Percentiles rank a stretch among this genome's conserved stretches.
These are phyloP conservation scores for Samia ricini DNA, from an alignment of 1,140 invertebrate genomes.

Conservation along the genomic window DNA sequence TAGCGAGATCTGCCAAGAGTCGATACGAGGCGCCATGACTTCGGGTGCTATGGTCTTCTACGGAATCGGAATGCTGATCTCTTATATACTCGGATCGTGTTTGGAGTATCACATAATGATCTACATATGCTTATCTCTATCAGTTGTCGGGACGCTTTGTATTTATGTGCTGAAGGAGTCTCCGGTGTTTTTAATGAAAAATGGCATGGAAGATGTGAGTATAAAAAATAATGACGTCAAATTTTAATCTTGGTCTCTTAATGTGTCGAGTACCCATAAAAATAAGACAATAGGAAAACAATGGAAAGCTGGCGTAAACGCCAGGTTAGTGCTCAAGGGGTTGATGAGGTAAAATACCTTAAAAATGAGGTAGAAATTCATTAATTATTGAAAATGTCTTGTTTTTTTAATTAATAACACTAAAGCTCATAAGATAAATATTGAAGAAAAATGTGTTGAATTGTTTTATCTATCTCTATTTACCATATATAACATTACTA, in stretches of 20 bases:
- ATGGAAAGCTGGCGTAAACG: no score
- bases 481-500: no score
- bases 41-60: conserved; percentile 43
- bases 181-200: conserved; percentile 41
- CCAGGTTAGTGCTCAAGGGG: no score
- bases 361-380: no score
- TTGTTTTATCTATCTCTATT: no score
- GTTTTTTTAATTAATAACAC: neutral
- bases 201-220: conserved; percentile 43
- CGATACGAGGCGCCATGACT: conserved; percentile 47
- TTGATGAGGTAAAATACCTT: no score
- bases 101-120: conserved; percentile 44
- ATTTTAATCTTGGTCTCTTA: neutral
- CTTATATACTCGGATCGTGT: conserved; percentile 40
- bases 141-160: conserved; percentile 21
- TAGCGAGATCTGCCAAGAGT: conserved; percentile 50
- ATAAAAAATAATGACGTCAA: neutral
- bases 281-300: no score
- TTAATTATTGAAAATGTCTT: no score
- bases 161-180: conserved; percentile 43
- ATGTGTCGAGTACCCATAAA: no score
- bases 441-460: no score
- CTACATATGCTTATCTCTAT: conserved; percentile 34
- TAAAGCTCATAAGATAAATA: neutral
- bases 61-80: conserved; percentile 43